Base-by-base conservation (phyloP, 2,797 vertebrate species). In the Lacerta agilis region DNA sequence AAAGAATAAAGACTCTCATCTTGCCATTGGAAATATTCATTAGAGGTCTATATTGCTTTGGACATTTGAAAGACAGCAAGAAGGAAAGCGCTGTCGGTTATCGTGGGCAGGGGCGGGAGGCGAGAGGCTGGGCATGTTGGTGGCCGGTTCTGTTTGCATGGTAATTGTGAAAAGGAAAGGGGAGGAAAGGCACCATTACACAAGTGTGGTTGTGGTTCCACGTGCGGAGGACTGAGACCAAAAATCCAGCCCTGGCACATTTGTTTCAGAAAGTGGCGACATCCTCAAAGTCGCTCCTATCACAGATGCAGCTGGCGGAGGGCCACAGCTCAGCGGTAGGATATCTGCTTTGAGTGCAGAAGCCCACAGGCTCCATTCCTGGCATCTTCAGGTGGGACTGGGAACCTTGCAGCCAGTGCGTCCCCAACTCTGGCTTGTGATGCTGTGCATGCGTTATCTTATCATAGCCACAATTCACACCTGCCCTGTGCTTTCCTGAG, bases 11-110 rank as follows among this genome's bases (percentile, higher is more conserved):
- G 91, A 75, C 5, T 67, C 71, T 75, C 67, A 38, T 0, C 0
- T 3, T 61, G 76, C 83, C 79, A 88, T 83, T 90, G 87, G 84
- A 78, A 84, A 49, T 2, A 29, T 79, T 92, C 84, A 89, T 1
- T 27, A 82, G 58, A 78, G 10, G 7, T 58, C 13, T 43, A 25
- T 4, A 13, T 79, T 84, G 69, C 90, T 93, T 17, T 73, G 86
- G 69, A 1, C 80, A 71, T 80, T 83, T 23, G 88, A 82, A 36
- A 0, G 0, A 15, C 49, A 55, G 3, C 49, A 55, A 55, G 49
- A 49, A 49, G 49, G 49, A 49, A 49, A 49, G 0, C 11, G 49
- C 49, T 13, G 49, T 49, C 11, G 3, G 49, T 49, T 49, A 49
- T 49, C 49, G 49, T 49, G 49, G 13, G 49, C 13, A 55, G 61